These are phyloP conservation scores for Hypercompe scribonia DNA, from an alignment of 2,888 invertebrate species.

Conservation along the genomic window DNA sequence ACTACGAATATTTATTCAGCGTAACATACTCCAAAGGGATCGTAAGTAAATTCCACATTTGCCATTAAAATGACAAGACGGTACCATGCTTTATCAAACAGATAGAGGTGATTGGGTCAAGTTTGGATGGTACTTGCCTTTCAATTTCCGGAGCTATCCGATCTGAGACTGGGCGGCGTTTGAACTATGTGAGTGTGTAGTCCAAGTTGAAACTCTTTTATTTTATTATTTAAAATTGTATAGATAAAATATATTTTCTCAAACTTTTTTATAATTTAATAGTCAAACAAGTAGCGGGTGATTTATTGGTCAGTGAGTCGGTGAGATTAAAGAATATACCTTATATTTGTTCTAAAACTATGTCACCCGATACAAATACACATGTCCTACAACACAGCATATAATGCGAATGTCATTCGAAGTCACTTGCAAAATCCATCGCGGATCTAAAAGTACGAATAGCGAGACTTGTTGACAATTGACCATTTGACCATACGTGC, in stretches of 20 bases:
- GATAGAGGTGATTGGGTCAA: slow-evolving; percentile 53
- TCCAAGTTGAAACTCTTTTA: slow-evolving; percentile 2
- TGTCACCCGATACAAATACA: too few relatives aligned
- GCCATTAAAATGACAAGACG: slow-evolving; percentile 20
- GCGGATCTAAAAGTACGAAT: too few relatives aligned
- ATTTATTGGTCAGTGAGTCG: too few relatives aligned
- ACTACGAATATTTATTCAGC: neutral
- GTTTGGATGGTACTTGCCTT: slow-evolving; percentile 57
- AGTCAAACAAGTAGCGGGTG: neutral
- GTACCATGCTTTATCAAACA: slow-evolving; percentile 33
- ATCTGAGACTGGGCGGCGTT: slow-evolving; percentile 30
- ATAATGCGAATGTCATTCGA: too few relatives aligned
- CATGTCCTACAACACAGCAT: too few relatives aligned
- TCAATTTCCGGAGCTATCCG: slow-evolving; percentile 64
- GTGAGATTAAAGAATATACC: too few relatives aligned
- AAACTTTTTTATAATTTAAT: neutral
- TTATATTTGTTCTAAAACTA: too few relatives aligned
- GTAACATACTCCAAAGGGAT: slow-evolving; percentile 3
- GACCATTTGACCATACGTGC: too few relatives aligned
- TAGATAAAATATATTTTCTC: neutral
- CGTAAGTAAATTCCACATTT: slow-evolving; percentile 19
- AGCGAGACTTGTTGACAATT: too few relatives aligned
- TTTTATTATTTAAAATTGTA: neutral
- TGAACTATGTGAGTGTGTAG: slow-evolving; percentile 26
- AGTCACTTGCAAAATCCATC: too few relatives aligned